Evolutionary conservation across 2,888 invertebrate genomes (phyloP).

Genomic region (Platycnemis pennipes): DNA sequence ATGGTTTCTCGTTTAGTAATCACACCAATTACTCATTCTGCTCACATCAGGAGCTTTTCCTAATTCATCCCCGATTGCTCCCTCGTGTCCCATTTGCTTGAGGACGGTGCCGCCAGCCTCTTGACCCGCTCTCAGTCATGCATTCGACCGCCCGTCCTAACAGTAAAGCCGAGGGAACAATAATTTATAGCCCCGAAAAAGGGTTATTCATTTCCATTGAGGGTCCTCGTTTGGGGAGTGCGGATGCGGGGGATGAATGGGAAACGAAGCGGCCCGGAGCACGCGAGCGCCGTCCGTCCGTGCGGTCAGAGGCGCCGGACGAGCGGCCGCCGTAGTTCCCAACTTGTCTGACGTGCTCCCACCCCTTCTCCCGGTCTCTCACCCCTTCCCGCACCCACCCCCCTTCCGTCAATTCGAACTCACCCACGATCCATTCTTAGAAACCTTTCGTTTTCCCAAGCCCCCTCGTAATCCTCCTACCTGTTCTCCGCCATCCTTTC

Average conservation of each 20-base stretch:
- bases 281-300: constrained; percentile 5
- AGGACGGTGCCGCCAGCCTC: neutral
- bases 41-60: too few species aligned
- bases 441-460: neutral
- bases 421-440: too few species aligned
- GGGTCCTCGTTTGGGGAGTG: neutral
- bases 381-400: neutral
- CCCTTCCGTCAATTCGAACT: neutral
- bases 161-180: neutral
- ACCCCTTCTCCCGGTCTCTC: neutral
- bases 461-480: neutral
- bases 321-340: neutral
- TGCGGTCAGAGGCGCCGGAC: neutral
- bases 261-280: neutral
- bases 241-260: neutral
- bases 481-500: neutral
- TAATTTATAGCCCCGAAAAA: neutral
- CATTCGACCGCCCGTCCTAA: neutral
- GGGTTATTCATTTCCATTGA: constrained; percentile 27
- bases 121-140: neutral
- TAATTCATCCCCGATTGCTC: neutral
- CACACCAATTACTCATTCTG: too few species aligned
- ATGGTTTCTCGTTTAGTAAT: too few species aligned
- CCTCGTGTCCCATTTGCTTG: neutral
- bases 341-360: neutral